phyloP scores from a whole-genome alignment of 2,113 vertebrate species.

The Syngnathus typhle region DNA sequence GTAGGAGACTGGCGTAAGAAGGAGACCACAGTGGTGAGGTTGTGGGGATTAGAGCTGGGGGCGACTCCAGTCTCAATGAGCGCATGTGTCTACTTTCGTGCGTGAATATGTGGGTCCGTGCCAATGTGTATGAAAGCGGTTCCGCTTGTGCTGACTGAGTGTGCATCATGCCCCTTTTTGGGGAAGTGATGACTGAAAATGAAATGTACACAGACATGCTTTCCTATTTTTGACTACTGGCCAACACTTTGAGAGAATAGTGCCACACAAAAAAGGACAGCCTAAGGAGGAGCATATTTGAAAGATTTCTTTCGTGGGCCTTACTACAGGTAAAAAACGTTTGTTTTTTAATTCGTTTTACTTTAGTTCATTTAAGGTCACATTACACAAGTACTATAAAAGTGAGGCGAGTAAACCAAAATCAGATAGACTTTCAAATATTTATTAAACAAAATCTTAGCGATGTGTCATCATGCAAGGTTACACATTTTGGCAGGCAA shows the following conservation, averaged over 20 bases:
- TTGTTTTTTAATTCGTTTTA: constrained; percentile 10
- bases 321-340: neutral
- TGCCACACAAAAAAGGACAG: constrained; percentile 8
- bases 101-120: neutral
- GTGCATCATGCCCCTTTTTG: constrained; percentile 18
- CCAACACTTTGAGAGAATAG: constrained; percentile 9
- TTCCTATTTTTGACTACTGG: neutral
- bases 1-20: constrained; percentile 28
- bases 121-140: constrained; percentile 7
- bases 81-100: neutral
- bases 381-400: constrained; percentile 10
- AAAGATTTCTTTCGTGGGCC: neutral
- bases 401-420: too few relatives aligned
- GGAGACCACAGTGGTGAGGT: constrained; percentile 38
- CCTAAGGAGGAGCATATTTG: neutral
- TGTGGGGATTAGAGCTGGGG: constrained; percentile 41
- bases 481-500: too few relatives aligned
- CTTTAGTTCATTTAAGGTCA: constrained; percentile 49
- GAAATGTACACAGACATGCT: neutral
- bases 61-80: constrained; percentile 25
- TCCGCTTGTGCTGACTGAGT: constrained; percentile 14
- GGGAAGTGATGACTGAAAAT: neutral
- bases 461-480: too few relatives aligned
- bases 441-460: too few relatives aligned
- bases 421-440: too few relatives aligned